Conservation (phyloP, 1,140 invertebrate genomes). For the Pogonomyrmex barbatus region DNA sequence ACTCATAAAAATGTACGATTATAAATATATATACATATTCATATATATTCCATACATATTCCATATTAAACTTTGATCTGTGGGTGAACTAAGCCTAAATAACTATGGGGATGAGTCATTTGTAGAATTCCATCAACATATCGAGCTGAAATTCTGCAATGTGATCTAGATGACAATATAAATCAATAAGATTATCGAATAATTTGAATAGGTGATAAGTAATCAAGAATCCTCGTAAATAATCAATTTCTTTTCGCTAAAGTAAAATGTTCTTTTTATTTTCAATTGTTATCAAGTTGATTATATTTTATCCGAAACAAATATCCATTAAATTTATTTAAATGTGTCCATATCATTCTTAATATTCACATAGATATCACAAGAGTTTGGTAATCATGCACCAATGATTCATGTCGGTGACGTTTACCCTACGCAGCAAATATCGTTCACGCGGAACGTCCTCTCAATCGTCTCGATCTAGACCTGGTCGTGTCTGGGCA, state of each 20-base stretch:
- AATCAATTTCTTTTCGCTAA: background rate
- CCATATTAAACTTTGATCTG: background rate
- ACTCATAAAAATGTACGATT: no score
- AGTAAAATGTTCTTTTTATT: background rate
- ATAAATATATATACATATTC: background rate
- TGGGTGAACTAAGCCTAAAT: background rate
- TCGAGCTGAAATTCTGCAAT: background rate
- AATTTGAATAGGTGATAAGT: background rate
- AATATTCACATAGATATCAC: background rate
- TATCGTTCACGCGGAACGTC: background rate
- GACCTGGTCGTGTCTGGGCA: constrained; percentile 57
- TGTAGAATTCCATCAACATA: background rate
- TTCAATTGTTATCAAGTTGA: no score
- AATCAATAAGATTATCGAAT: background rate
- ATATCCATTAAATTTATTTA: background rate
- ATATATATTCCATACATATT: background rate
- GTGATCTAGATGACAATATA: background rate
- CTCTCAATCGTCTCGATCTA: constrained; percentile 22
- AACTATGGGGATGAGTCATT: background rate
- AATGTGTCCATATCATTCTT: background rate
- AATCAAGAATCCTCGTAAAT: background rate
- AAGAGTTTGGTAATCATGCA: no score
- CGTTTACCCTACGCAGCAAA: background rate
- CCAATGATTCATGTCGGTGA: background rate
- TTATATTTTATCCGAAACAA: no score